Conservation (phyloP, 2,797 vertebrate genomes). For the Arnoldichthys spilopterus region DNA sequence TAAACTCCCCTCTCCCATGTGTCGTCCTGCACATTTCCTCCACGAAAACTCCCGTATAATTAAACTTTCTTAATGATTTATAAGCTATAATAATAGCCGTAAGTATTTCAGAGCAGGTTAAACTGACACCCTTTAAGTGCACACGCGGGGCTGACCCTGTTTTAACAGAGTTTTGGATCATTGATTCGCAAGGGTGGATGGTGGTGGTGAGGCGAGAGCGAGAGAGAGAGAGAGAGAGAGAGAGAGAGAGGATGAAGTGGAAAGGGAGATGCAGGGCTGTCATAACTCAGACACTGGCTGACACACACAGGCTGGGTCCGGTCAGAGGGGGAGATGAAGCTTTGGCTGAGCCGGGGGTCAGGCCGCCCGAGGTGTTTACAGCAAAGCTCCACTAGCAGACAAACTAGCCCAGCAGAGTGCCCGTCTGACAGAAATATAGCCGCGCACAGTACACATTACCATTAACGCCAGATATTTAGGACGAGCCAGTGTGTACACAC, state of each 20-base stretch:
- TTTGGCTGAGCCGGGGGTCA: constrained; percentile 43
- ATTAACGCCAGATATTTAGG: constrained; percentile 38
- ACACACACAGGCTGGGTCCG: constrained; percentile 62
- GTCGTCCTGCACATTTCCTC: constrained; percentile 83
- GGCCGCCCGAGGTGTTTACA: constrained; percentile 55
- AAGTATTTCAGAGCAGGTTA: constrained; percentile 85
- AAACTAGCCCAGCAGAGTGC: constrained; percentile 68
- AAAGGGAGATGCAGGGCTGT: constrained; percentile 71
- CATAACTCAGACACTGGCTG: constrained; percentile 75
- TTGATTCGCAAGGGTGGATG: constrained; percentile 72
- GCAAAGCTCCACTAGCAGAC: constrained; percentile 47
- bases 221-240: constrained; percentile 58
- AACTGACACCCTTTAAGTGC: constrained; percentile 82
- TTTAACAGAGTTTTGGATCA: constrained; percentile 85
- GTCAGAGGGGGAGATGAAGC: constrained; percentile 33
- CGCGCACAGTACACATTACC: constrained; percentile 37
- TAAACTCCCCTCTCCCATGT: constrained; percentile 84
- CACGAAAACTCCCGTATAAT: constrained; percentile 81
- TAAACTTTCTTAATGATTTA: constrained; percentile 89
- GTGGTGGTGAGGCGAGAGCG: constrained; percentile 65
- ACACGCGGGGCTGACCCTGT: constrained; percentile 80
- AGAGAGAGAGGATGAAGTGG: constrained; percentile 64
- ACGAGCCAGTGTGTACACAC: constrained; percentile 31
- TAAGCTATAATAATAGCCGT: constrained; percentile 85
- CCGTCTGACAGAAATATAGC: constrained; percentile 53